These are phyloP conservation scores for Diphyllodes magnificus DNA, from an alignment of 2,113 vertebrate genomes.

Conservation along the genomic window DNA sequence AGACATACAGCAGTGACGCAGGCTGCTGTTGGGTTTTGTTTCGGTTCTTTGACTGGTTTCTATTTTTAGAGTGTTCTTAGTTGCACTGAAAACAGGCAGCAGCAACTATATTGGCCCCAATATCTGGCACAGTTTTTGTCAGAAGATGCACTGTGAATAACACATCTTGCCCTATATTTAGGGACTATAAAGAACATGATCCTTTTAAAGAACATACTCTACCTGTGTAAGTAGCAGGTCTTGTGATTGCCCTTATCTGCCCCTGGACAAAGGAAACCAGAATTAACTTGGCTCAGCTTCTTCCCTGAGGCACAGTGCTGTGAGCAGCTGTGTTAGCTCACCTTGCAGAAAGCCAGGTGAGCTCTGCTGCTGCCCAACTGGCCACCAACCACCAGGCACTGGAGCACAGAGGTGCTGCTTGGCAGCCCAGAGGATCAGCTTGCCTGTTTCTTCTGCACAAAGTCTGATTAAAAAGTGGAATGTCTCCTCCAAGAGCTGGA, in stretches of 20 bases:
- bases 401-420: not conserved
- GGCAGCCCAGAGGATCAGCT: not conserved
- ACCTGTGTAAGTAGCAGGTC: not conserved
- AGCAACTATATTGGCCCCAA: not conserved
- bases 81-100: not conserved
- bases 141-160: not conserved
- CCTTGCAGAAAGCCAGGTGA: not conserved
- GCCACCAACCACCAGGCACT: not conserved
- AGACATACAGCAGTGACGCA: conserved; percentile 22
- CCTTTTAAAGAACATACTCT: not conserved
- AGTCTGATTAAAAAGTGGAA: not conserved
- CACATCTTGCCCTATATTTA: not conserved
- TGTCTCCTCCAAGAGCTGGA: not conserved
- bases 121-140: not conserved
- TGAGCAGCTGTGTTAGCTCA: not conserved
- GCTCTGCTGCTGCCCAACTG: not conserved
- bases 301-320: not conserved
- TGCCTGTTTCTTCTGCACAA: not conserved
- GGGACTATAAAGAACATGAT: not conserved
- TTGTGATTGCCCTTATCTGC: not conserved
- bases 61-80: conserved; percentile 31
- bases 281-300: not conserved
- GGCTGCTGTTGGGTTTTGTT: conserved; percentile 13
- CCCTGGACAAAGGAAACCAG: not conserved
- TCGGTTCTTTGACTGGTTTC: conserved; percentile 31